phyloP scores from a whole-genome alignment of 1,140 invertebrate species.

The Caerostris extrusa region DNA sequence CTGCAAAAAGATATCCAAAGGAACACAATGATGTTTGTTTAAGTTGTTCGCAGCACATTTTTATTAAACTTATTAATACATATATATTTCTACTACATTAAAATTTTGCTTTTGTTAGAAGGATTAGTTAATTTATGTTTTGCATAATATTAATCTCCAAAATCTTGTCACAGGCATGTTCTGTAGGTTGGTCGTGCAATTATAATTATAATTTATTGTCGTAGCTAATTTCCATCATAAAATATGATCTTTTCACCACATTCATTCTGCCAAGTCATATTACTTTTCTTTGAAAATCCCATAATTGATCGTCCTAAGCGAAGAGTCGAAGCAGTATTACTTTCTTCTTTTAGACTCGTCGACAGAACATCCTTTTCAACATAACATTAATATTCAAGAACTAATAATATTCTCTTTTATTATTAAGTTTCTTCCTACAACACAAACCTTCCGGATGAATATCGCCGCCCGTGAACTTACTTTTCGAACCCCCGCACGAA shows the following conservation, averaged over 20 bases:
- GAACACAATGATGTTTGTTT: no score
- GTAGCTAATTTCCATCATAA: conserved; percentile 17
- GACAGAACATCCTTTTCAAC: conserved; percentile 5
- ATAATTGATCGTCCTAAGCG: conserved; percentile 16
- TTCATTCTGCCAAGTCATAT: not conserved
- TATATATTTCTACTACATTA: not conserved
- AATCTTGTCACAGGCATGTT: not conserved
- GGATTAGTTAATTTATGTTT: not conserved
- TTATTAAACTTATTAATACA: no score
- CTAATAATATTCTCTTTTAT: conserved; percentile 22
- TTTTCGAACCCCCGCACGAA: conserved; percentile 17
- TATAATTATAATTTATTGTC: conserved; percentile 16
- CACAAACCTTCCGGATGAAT: not conserved
- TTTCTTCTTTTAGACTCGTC: conserved; percentile 1
- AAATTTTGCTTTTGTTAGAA: not conserved
- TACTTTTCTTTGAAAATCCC: conserved; percentile 16
- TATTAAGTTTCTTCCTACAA: not conserved
- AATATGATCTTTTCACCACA: not conserved
- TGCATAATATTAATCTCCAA: not conserved
- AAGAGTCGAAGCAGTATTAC: not conserved
- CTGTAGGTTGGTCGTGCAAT: not conserved
- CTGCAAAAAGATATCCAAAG: no score
- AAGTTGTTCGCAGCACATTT: no score
- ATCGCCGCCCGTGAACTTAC: not conserved
- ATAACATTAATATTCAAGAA: conserved; percentile 28